Percentiles rank a stretch among this genome's conserved stretches.
phyloP scores from a whole-genome alignment of 2,113 vertebrate genomes.

The Macrotis lagotis region DNA sequence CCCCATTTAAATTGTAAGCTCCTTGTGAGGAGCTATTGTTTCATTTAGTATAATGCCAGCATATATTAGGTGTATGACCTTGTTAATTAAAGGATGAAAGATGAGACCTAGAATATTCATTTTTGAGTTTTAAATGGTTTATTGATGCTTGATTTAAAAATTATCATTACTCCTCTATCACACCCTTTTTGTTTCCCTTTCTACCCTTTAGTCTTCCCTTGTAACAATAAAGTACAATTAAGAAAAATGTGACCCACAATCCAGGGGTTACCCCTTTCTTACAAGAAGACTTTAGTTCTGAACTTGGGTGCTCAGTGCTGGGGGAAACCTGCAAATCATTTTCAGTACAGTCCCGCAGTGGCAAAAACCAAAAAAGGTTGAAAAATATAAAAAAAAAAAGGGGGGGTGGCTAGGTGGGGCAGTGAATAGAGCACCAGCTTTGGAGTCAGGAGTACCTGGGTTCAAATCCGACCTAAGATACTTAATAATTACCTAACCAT shows the following conservation, averaged over 20 bases:
- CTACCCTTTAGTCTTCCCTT: too few relatives aligned
- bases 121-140: neutral
- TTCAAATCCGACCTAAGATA: too few relatives aligned
- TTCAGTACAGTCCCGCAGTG: neutral
- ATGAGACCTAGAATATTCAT: neutral
- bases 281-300: neutral
- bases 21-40: neutral
- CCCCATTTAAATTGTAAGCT: neutral
- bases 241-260: neutral
- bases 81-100: neutral
- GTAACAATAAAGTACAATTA: too few relatives aligned
- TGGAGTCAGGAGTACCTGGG: too few relatives aligned
- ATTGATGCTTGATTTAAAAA: neutral
- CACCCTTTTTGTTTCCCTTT: neutral
- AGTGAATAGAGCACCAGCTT: too few relatives aligned
- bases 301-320: neutral
- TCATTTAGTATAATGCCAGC: neutral
- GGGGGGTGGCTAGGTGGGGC: too few relatives aligned
- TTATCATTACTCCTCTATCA: neutral
- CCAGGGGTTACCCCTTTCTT: neutral
- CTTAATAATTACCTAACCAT: too few relatives aligned
- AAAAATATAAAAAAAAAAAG: too few relatives aligned
- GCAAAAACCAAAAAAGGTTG: neutral
- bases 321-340: neutral
- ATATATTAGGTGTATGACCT: neutral